phyloP scores from a whole-genome alignment of 2,888 invertebrate species.

The Parnassius mnemosyne region DNA sequence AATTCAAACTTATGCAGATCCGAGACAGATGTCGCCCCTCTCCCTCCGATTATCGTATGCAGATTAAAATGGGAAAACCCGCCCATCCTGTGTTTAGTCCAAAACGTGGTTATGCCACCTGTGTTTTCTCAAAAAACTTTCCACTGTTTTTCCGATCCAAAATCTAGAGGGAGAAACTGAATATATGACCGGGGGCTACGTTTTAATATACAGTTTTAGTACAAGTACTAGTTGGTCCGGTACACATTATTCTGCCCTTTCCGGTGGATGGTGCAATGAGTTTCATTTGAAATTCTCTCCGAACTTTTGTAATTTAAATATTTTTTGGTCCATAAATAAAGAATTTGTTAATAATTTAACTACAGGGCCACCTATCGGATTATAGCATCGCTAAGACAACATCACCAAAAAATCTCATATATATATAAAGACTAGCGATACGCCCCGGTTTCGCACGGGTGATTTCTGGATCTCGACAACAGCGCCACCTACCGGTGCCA shows the following conservation, averaged over 20 bases:
- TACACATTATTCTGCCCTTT: too few relatives aligned
- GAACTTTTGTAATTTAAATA: background rate
- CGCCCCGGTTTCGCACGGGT: too few relatives aligned
- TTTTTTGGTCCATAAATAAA: too few relatives aligned
- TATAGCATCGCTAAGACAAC: too few relatives aligned
- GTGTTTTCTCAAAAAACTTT: constrained; percentile 37
- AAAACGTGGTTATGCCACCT: constrained; percentile 51
- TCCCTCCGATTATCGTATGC: constrained; percentile 71
- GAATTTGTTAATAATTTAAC: too few relatives aligned
- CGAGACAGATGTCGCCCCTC: constrained; percentile 68
- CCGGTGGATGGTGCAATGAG: too few relatives aligned
- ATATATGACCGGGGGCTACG: background rate
- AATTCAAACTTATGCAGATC: constrained; percentile 73
- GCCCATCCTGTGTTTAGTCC: constrained; percentile 45
- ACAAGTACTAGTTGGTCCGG: background rate
- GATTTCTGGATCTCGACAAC: too few relatives aligned
- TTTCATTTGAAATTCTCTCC: background rate
- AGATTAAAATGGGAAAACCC: constrained; percentile 62
- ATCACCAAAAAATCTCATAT: too few relatives aligned
- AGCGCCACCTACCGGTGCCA: too few relatives aligned
- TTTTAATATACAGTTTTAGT: background rate
- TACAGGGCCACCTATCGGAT: too few relatives aligned
- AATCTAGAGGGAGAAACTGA: constrained; percentile 4
- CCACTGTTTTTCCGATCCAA: constrained; percentile 13
- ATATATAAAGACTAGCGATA: too few relatives aligned